Percentiles rank a stretch among this genome's conserved stretches.
These are phyloP conservation scores for Hipposideros larvatus DNA, from an alignment of 2,797 vertebrate genomes.

Conservation along the genomic window DNA sequence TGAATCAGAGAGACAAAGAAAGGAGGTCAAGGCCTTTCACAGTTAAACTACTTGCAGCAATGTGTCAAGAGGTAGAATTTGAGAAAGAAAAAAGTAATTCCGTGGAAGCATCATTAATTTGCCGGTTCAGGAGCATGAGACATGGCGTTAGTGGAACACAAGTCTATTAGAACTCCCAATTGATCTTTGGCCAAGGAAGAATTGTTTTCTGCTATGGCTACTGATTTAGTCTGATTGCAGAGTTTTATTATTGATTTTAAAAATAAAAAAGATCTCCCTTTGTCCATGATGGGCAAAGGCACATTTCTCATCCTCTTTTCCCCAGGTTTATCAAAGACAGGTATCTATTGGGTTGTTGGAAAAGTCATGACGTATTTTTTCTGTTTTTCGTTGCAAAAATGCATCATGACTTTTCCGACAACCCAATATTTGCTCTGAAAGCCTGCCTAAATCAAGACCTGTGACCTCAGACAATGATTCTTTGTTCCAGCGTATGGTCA, in stretches of 20 bases:
- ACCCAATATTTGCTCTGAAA: not conserved
- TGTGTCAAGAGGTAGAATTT: conserved; percentile 67
- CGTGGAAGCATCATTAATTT: conserved; percentile 44
- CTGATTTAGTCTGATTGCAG: not conserved
- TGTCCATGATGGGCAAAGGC: not conserved
- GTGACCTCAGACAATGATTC: not conserved
- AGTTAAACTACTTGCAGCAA: conserved; percentile 71
- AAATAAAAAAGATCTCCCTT: conserved; percentile 4
- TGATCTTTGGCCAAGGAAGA: not conserved
- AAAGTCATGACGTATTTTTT: no score
- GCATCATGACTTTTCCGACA: no score
- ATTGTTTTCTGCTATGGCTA: not conserved
- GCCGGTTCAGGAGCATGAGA: not conserved
- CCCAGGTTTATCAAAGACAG: not conserved
- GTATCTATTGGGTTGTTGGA: no score
- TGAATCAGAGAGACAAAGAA: conserved; percentile 76
- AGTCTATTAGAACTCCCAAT: not conserved
- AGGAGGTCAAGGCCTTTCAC: conserved; percentile 69
- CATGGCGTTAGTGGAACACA: not conserved
- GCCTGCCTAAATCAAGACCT: not conserved
- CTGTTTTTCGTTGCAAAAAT: no score
- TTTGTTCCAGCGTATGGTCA: not conserved
- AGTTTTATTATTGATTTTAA: conserved; percentile 51
- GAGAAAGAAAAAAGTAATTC: conserved; percentile 48
- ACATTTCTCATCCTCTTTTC: not conserved